Evolutionary conservation across 1,140 invertebrate species (phyloP), one percentile per base, ranked within the genome.

Genomic region (Trialeurodes vaporariorum): DNA sequence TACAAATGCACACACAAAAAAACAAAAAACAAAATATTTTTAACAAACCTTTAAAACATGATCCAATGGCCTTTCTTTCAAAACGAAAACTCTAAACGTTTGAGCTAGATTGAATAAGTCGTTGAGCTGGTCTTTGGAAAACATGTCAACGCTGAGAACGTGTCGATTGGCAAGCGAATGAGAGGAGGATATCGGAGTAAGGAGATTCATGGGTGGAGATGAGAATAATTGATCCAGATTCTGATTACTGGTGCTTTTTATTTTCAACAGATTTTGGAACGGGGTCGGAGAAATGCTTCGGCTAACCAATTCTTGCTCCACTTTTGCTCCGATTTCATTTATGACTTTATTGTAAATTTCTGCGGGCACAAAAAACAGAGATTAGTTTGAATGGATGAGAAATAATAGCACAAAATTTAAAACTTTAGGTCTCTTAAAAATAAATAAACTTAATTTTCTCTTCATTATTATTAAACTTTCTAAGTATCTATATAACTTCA

Each of bases 41-140:
- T n/a, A 58, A 25, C 11, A 24, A 63, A 87, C 87, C 78, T 84
- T 89, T 27, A 98, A 78, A 71, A 97, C 86, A 73, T 96, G 88
- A 78, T 96, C 91, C 2, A 98, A 76, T 0, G 84, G 82, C 2
- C 91, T 80, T 64, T 95, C 92, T 77, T 94, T 96, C 12, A 82
- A 84, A 0, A 97, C 88, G 61, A 85, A 87, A 25, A 84, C 83
- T 73, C 92, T 73, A 75, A 94, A 89, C 67, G 87, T 85, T 77
- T 96, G 91, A 0, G 97, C 96, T 58, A 98, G 78, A 79, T 98
- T 93, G 77, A 98, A 98, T 68, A 99, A 85, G 61, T 93, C 89
- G 77, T 97, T 95, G 0, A 98, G 77, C 73, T 93, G 87, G 63
- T 96, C 91, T 79, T 96, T 96, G 64, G 77, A 87, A 72, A 99